Conservation (phyloP, 2,797 vertebrate genomes). For the Myotis findleyi region DNA sequence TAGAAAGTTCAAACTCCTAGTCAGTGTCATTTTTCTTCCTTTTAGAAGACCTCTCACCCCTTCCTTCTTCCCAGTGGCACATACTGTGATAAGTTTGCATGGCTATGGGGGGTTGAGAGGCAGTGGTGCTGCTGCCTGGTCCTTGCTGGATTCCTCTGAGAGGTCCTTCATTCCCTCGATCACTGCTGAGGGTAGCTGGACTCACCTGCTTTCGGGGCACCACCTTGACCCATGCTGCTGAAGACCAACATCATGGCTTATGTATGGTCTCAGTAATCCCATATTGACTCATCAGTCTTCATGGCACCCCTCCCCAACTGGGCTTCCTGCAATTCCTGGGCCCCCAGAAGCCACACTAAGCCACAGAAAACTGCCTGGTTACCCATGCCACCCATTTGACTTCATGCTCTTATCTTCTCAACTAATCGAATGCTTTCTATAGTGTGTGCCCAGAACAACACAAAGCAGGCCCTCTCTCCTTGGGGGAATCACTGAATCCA, state of each 20-base stretch:
- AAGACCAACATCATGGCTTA: neutral
- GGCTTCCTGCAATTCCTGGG: neutral
- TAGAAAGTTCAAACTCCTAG: neutral
- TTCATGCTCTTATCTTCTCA: neutral
- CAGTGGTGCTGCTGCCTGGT: too few species aligned
- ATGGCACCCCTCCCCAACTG: neutral
- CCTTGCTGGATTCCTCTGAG: neutral
- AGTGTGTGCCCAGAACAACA: neutral
- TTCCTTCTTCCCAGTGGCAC: neutral
- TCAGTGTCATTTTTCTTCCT: neutral
- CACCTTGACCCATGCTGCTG: neutral
- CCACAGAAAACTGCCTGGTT: neutral
- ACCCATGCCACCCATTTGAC: neutral
- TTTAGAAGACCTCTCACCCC: neutral
- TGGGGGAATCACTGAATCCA: neutral
- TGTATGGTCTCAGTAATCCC: accelerated
- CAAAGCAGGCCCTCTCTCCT: neutral
- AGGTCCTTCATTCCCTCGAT: neutral
- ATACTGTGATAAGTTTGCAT: neutral
- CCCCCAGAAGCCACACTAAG: neutral
- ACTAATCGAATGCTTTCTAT: neutral
- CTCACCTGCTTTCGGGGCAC: neutral
- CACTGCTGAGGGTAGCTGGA: neutral
- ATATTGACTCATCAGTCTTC: neutral
- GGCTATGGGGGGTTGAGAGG: neutral